Percentiles rank a stretch among this genome's conserved stretches.
Evolutionary conservation across 2,113 vertebrate genomes (phyloP).

Genomic region (Bos indicus): DNA sequence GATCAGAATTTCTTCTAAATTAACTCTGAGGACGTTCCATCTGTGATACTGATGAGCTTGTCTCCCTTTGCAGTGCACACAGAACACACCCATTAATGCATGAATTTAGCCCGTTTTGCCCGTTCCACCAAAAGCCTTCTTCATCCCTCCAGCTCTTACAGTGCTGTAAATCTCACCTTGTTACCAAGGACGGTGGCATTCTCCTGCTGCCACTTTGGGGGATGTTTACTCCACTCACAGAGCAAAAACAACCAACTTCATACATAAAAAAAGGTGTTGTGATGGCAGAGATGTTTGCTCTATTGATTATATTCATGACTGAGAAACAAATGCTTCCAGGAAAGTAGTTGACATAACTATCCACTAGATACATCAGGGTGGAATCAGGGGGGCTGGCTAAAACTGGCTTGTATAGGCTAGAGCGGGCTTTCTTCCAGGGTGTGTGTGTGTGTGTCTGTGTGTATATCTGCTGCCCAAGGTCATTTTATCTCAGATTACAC

Average conservation of each 20-base stretch:
- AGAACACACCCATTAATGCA: not conserved
- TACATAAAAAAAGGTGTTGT: not conserved
- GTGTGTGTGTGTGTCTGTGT: not conserved
- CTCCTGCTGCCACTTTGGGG: not conserved
- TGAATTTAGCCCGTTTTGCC: not conserved
- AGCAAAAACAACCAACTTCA: not conserved
- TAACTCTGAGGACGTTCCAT: constrained; percentile 44
- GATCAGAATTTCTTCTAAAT: constrained; percentile 48
- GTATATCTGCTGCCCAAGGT: not conserved
- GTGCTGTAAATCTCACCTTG: not conserved
- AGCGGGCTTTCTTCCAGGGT: not conserved
- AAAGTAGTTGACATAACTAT: not conserved
- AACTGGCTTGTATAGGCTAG: not conserved
- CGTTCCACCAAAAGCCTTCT: not conserved
- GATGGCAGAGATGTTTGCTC: not conserved
- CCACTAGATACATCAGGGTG: not conserved
- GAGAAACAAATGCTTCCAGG: not conserved
- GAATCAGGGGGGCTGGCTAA: not conserved
- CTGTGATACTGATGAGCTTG: constrained; percentile 38
- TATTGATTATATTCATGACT: not conserved
- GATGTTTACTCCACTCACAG: not conserved
- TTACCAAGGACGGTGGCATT: not conserved
- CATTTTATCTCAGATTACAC: not conserved
- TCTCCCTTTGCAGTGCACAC: not conserved
- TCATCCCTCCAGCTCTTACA: not conserved